Evolutionary conservation across 1,140 invertebrate genomes (phyloP), one percentile per base, ranked within the genome.

Genomic region (Oedothorax gibbosus): DNA sequence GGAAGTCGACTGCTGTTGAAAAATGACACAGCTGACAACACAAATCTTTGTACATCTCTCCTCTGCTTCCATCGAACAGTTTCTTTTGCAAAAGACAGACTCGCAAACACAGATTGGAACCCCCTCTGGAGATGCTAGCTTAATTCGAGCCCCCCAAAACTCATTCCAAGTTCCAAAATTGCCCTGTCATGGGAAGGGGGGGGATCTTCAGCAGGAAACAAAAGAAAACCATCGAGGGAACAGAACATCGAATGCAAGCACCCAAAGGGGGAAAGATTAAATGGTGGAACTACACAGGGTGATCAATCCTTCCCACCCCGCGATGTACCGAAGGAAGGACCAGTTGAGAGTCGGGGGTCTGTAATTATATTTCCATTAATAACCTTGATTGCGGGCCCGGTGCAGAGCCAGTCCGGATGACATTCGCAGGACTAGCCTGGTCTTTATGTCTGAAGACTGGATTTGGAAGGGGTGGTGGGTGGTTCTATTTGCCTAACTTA

Each of bases 341-440:
- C 53, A 75, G 50, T 64, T 35, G 65, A 56, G 77, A 79, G 62
- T 57, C 51, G 15, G 53, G 18, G n/a, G 15, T 53, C 69, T 73
- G 80, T 82, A 82, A 82, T 82, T 82, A 82, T 82, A 82, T 82
- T 82, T 82, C 80, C 80, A 82, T 82, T 82, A 82, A 82, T 82
- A 82, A 82, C 68, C 80, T 68, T 81, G 78, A 81, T 81, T 81
- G 68, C 78, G 66, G 21, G 54, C 49, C 65, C 21, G 64, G 64
- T 18, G 21, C 78, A 71, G 65, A 71, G 35, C 54, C 50, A 80
- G 66, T 49, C 75, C 53, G n/a, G 66, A 81, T 81, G 78, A 81
- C 78, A 81, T 53, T 20, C 51, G n/a, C 78, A 81, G 66, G 49
- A 71, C 51, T 20, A 71, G 50, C 50, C 50, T 35, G 57, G n/a